Conservation (phyloP, 2,797 vertebrate species). For the Myioborus miniatus region DNA sequence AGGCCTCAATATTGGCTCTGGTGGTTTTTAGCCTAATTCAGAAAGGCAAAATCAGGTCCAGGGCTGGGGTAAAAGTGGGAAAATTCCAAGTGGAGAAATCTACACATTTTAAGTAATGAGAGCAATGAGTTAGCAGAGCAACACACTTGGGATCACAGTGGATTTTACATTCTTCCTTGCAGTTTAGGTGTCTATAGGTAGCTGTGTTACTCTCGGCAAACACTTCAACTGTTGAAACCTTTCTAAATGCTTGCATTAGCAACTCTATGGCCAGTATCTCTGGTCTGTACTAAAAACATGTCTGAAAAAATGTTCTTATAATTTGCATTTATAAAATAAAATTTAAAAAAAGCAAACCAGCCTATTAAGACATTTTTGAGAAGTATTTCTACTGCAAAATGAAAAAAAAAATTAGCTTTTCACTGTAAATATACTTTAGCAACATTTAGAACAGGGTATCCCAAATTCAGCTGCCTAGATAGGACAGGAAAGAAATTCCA, state of each 20-base stretch:
- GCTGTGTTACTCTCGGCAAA: not conserved
- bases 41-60: not conserved
- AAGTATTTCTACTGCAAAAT: not conserved
- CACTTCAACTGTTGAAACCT: not conserved
- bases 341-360: fast-evolving
- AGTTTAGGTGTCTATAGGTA: not conserved
- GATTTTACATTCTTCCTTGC: not conserved
- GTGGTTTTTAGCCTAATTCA: not conserved
- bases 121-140: not conserved
- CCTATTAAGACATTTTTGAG: not conserved
- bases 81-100: not conserved
- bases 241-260: not conserved
- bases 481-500: not conserved
- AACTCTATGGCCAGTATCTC: not conserved
- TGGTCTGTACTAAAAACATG: not conserved
- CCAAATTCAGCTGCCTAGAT: not conserved
- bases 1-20: not conserved
- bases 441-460: fast-evolving
- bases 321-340: not conserved
- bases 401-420: not conserved
- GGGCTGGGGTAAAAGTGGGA: not conserved
- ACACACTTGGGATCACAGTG: not conserved
- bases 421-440: not conserved
- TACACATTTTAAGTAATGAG: not conserved
- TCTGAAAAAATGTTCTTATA: not conserved